Conservation (phyloP, 1,140 invertebrate genomes). For the Eupristina koningsbergeri region DNA sequence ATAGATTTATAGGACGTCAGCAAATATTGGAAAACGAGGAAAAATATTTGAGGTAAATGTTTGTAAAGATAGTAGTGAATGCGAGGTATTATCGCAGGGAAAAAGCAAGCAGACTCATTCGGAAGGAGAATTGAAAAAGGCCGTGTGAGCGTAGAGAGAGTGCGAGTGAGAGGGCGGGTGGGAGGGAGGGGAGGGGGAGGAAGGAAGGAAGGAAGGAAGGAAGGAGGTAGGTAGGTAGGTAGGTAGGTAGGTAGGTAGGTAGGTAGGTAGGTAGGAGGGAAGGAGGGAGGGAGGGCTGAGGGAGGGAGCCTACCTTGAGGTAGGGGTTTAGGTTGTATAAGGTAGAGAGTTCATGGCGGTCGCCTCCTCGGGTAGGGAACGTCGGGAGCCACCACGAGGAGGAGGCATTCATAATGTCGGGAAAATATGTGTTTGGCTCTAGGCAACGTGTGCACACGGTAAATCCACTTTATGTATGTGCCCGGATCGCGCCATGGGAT, state of each 20-base stretch:
- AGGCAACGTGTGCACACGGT: constrained; percentile 48
- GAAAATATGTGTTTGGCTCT: constrained; percentile 52
- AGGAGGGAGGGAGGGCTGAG: no score
- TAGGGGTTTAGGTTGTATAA: constrained; percentile 16
- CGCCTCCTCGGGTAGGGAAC: not conserved
- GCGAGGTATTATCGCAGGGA: no score
- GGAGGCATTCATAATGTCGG: constrained; percentile 47
- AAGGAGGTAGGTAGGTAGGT: no score
- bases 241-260: no score
- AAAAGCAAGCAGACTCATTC: not conserved
- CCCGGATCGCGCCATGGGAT: constrained; percentile 36
- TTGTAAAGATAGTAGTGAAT: no score
- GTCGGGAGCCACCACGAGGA: not conserved
- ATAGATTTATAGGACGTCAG: not conserved
- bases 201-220: no score
- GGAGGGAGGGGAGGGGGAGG: no score
- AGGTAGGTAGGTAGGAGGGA: no score
- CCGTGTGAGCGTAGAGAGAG: not conserved
- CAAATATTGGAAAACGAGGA: no score
- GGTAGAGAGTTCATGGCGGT: not conserved
- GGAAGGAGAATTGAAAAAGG: constrained; percentile 19
- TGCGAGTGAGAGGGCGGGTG: no score
- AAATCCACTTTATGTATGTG: constrained; percentile 48
- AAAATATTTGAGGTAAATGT: no score
- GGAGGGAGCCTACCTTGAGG: no score